Conservation (phyloP, 2,888 invertebrate genomes). For the Andrena hattorfiana region DNA sequence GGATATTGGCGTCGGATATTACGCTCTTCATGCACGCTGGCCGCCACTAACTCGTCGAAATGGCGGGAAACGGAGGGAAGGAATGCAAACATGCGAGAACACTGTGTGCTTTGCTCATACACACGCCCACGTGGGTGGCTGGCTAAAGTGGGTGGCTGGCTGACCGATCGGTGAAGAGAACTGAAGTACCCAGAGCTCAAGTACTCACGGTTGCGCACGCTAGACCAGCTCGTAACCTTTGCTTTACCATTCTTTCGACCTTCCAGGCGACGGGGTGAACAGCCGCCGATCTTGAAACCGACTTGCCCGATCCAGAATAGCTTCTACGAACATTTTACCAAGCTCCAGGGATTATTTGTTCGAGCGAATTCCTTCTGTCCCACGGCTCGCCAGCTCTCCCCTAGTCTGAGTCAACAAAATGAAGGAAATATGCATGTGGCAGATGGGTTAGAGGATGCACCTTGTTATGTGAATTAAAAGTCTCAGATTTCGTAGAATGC, state of each 20-base stretch:
- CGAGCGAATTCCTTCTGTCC: conserved; percentile 23
- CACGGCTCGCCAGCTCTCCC: not conserved
- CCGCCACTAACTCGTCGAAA: conserved; percentile 28
- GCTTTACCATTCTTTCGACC: conserved; percentile 65
- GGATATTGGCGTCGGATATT: conserved; percentile 19
- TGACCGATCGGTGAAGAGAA: conserved; percentile 59
- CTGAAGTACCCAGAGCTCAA: conserved; percentile 63
- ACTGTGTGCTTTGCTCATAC: conserved; percentile 66
- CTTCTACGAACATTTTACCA: conserved; percentile 21
- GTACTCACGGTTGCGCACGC: conserved; percentile 49
- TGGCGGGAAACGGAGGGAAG: conserved; percentile 57
- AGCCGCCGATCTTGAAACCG: conserved; percentile 47
- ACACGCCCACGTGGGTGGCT: conserved; percentile 75
- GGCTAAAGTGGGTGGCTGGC: conserved; percentile 74
- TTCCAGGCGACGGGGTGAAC: conserved; percentile 58
- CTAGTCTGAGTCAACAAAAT: conserved; percentile 25
- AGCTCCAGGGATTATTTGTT: conserved; percentile 40
- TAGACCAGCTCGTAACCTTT: conserved; percentile 63
- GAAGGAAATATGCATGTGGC: conserved; percentile 16
- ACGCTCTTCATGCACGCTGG: not conserved
- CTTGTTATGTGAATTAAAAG: not conserved
- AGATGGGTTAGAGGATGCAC: not conserved
- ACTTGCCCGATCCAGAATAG: conserved; percentile 47
- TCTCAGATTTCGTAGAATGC: not conserved
- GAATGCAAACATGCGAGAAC: conserved; percentile 68